Percentiles rank a stretch among this genome's conserved stretches.
phyloP scores from a whole-genome alignment of 1,140 invertebrate species.

The Zelostemma sp. region DNA sequence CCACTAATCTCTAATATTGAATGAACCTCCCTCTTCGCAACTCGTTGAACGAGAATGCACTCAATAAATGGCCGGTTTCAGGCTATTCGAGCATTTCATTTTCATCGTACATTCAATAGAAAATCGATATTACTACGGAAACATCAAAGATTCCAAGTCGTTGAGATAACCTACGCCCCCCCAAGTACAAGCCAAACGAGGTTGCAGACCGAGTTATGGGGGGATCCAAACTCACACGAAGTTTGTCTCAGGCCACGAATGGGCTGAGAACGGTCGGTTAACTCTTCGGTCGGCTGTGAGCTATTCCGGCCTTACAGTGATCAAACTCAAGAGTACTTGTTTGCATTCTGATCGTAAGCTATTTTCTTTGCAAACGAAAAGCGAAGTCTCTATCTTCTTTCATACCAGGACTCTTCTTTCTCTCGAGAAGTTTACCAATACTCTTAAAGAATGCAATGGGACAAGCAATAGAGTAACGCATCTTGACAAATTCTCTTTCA shows the following conservation, averaged over 20 bases:
- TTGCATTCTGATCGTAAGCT: slow-evolving; percentile 58
- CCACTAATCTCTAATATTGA: slow-evolving; percentile 42
- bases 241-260: slow-evolving; percentile 46
- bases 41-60: slow-evolving; percentile 49
- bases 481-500: not conserved
- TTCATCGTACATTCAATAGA: slow-evolving; percentile 51
- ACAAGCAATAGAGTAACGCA: too few relatives aligned
- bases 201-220: slow-evolving; percentile 48
- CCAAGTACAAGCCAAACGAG: slow-evolving; percentile 50
- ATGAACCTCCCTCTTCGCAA: slow-evolving; percentile 40
- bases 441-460: too few relatives aligned
- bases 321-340: slow-evolving; percentile 54
- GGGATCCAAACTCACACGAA: slow-evolving; percentile 52
- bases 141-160: slow-evolving; percentile 53
- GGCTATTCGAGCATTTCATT: slow-evolving; percentile 51
- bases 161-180: slow-evolving; percentile 48
- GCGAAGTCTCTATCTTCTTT: slow-evolving; percentile 21
- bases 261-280: slow-evolving; percentile 50
- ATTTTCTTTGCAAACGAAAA: slow-evolving; percentile 49
- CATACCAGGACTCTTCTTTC: not conserved
- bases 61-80: slow-evolving; percentile 49
- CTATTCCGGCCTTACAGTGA: slow-evolving; percentile 44
- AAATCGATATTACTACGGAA: slow-evolving; percentile 52
- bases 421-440: too few relatives aligned
- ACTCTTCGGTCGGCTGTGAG: slow-evolving; percentile 41